A percentile compares a stretch with the other conserved stretches of the same genome.
Conservation (phyloP, 2,797 vertebrate species). For the Arnoldichthys spilopterus region DNA sequence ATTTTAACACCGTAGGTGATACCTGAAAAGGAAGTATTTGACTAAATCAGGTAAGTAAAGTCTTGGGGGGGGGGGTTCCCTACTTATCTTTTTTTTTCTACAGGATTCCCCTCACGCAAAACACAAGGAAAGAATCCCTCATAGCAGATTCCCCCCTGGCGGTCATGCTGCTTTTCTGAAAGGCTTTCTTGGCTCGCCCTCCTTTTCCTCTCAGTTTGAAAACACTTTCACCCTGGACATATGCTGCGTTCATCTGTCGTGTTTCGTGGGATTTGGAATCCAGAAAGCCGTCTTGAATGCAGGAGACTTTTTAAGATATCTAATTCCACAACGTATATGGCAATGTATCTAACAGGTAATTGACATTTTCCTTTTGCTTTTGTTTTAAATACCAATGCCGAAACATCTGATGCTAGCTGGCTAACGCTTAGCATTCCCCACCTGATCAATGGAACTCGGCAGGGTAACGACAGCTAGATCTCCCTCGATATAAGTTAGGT, state of each 20-base stretch:
- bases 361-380: not conserved
- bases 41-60: too few species aligned
- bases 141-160: slow-evolving; percentile 6
- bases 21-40: too few species aligned
- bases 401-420: not conserved
- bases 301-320: not conserved
- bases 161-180: not conserved
- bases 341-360: not conserved
- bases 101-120: too few species aligned
- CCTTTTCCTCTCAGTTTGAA: not conserved
- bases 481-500: not conserved
- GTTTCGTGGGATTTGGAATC: not conserved
- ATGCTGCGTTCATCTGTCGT: not conserved
- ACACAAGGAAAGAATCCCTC: too few species aligned
- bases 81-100: too few species aligned
- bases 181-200: not conserved
- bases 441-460: not conserved
- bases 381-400: not conserved
- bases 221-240: not conserved
- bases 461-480: not conserved
- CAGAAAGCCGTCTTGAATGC: not conserved
- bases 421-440: slow-evolving; percentile 15
- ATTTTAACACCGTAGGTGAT: too few species aligned
- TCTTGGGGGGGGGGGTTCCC: too few species aligned
- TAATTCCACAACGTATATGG: not conserved